These are phyloP conservation scores for Corella eumyota DNA, from an alignment of 23 tunicate genomes.

Conservation along the genomic window DNA sequence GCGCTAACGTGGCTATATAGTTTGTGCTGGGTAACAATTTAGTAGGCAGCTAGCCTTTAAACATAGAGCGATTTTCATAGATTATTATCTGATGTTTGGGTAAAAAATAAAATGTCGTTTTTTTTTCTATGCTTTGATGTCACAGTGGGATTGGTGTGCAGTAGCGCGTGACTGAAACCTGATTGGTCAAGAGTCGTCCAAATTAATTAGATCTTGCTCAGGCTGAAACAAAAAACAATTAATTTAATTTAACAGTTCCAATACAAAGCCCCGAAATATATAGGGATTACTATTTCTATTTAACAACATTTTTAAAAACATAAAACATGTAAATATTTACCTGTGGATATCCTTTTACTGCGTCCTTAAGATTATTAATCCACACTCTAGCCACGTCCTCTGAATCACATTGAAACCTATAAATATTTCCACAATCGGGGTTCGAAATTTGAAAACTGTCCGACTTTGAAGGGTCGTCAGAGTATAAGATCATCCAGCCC, in stretches of 20 bases:
- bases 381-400: conserved; percentile 69
- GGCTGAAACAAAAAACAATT: conserved; percentile 40
- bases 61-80: too few species aligned
- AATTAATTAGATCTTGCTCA: conserved; percentile 69
- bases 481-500: conserved; percentile 71
- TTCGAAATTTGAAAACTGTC: conserved; percentile 73
- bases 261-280: too few species aligned
- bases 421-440: conserved; percentile 70
- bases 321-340: conserved; percentile 17
- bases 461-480: conserved; percentile 24
- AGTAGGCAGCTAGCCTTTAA: too few species aligned
- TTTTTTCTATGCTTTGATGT: too few species aligned
- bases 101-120: too few species aligned
- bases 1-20: too few species aligned
- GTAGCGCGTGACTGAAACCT: too few species aligned
- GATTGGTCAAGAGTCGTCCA: conserved; percentile 62
- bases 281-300: too few species aligned
- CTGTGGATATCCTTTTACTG: conserved; percentile 60
- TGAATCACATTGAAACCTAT: conserved; percentile 69
- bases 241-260: not conserved
- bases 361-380: conserved; percentile 47
- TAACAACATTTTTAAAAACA: too few species aligned
- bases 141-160: too few species aligned
- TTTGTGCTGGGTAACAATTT: too few species aligned
- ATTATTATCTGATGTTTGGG: too few species aligned